These are phyloP conservation scores for Odontamblyopus lacepedii DNA, from an alignment of 2,797 vertebrate species.

Conservation along the genomic window DNA sequence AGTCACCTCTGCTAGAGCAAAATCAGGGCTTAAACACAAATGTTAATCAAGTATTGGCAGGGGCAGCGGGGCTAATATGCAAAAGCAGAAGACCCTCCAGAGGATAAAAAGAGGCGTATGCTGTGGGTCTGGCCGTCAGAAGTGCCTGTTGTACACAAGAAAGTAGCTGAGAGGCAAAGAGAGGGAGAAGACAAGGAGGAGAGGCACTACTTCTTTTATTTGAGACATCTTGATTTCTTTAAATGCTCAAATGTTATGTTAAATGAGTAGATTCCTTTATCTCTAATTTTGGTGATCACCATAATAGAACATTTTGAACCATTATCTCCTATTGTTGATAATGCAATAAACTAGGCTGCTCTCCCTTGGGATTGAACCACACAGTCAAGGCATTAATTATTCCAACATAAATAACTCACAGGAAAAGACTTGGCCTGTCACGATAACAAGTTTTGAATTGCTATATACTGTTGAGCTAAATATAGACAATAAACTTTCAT, in stretches of 20 bases:
- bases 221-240: slow-evolving; percentile 12
- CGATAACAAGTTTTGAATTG: too few relatives aligned
- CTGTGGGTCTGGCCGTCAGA: slow-evolving; percentile 69
- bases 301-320: background rate
- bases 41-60: slow-evolving; percentile 79
- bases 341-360: background rate
- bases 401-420: too few relatives aligned
- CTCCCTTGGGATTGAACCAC: background rate
- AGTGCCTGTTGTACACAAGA: slow-evolving; percentile 66
- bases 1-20: slow-evolving; percentile 68
- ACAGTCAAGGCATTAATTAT: background rate
- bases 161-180: slow-evolving; percentile 56
- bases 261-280: background rate
- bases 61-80: slow-evolving; percentile 77
- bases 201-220: slow-evolving; percentile 37
- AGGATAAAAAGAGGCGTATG: slow-evolving; percentile 80
- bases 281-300: background rate
- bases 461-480: too few relatives aligned
- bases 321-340: background rate
- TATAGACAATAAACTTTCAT: too few relatives aligned
- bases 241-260: background rate
- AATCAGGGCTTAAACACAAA: slow-evolving; percentile 76
- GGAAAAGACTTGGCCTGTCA: too few relatives aligned
- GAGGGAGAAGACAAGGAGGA: slow-evolving; percentile 13
- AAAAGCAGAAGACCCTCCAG: slow-evolving; percentile 77